Evolutionary conservation across 2,888 invertebrate genomes (phyloP).

Genomic region (Melinaea marsaeus): DNA sequence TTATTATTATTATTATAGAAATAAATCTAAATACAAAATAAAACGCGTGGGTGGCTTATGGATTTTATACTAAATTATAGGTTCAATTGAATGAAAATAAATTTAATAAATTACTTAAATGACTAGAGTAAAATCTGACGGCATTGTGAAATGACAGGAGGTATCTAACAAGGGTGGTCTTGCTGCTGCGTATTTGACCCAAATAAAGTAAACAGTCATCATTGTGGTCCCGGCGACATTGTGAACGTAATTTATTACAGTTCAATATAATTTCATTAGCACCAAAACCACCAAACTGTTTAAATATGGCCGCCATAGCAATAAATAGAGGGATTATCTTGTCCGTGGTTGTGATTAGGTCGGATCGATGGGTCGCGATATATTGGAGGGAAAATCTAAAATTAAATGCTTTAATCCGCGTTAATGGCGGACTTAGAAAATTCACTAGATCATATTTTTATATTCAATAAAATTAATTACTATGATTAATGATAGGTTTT

Average conservation of each 20-base stretch:
- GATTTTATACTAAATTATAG: slow-evolving; percentile 15
- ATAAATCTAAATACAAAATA: slow-evolving; percentile 1
- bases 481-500: too few species aligned
- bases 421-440: slow-evolving; percentile 56
- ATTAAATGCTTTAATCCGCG: slow-evolving; percentile 70
- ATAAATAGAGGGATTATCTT: slow-evolving; percentile 75
- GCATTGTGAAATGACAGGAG: slow-evolving; percentile 39
- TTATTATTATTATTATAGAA: neutral
- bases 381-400: slow-evolving; percentile 68
- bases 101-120: slow-evolving; percentile 5
- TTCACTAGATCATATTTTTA: neutral
- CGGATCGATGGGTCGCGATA: slow-evolving; percentile 51
- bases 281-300: slow-evolving; percentile 47
- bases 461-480: too few species aligned
- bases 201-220: slow-evolving; percentile 59
- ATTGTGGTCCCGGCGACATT: slow-evolving; percentile 56
- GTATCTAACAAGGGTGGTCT: slow-evolving; percentile 53
- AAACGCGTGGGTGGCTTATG: slow-evolving; percentile 20
- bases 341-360: slow-evolving; percentile 70
- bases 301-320: slow-evolving; percentile 62
- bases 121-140: slow-evolving; percentile 40
- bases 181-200: slow-evolving; percentile 55
- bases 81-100: slow-evolving; percentile 5
- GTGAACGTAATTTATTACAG: slow-evolving; percentile 63
- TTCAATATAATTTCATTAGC: slow-evolving; percentile 75